Conservation (phyloP, 1,140 invertebrate species). For the Xylocopa sonorina region DNA sequence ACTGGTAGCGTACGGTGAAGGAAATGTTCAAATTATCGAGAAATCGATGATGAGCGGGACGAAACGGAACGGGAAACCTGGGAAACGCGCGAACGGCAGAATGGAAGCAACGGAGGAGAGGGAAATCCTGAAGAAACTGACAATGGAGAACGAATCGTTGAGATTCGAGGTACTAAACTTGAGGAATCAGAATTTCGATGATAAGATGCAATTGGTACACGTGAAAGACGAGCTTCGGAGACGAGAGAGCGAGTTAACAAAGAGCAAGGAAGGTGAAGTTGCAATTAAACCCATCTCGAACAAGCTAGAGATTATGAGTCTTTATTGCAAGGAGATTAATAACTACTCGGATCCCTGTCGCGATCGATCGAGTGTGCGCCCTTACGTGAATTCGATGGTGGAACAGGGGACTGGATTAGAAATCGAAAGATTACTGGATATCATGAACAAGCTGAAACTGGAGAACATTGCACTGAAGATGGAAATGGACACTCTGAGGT, state of each 20-base stretch:
- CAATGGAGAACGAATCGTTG: conserved; percentile 40
- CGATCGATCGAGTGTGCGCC: neutral
- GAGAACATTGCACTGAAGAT: conserved; percentile 39
- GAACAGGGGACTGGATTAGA: neutral
- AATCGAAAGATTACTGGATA: neutral
- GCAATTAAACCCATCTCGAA: neutral
- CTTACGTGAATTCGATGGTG: neutral
- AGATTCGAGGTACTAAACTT: conserved; percentile 49
- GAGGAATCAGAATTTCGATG: conserved; percentile 26
- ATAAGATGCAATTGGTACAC: conserved; percentile 20
- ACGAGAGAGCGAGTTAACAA: neutral
- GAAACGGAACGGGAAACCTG: conserved; percentile 9
- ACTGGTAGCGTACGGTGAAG: neutral
- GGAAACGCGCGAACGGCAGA: conserved; percentile 6
- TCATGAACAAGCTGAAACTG: conserved; percentile 20
- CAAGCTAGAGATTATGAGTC: conserved; percentile 22
- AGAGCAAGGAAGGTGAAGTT: neutral
- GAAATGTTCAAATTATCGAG: neutral
- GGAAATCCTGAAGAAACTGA: conserved; percentile 25
- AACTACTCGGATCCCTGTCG: neutral
- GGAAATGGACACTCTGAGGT: conserved; percentile 37
- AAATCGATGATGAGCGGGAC: neutral
- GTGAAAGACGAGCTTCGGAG: conserved; percentile 22
- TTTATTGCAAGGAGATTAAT: conserved; percentile 23
- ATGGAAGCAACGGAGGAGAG: conserved; percentile 12